Conservation (phyloP, 2,797 vertebrate species). For the Somateria mollissima region DNA sequence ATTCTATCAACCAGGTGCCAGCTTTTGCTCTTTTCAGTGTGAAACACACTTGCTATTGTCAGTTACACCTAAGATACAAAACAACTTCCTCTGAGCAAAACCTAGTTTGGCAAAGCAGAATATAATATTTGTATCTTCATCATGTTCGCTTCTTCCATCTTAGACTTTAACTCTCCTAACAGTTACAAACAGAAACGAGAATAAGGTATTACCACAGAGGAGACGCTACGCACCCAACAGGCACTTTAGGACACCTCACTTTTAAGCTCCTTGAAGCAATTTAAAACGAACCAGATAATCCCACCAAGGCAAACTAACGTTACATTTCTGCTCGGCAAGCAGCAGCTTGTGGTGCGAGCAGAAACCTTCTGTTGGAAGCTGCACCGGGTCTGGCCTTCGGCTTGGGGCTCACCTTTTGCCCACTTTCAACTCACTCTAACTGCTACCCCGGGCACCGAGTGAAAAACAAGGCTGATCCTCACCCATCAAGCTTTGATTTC, state of each 20-base stretch:
- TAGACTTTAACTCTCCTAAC: not conserved
- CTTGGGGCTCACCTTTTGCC: not conserved
- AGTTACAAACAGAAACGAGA: not conserved
- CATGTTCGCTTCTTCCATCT: not conserved
- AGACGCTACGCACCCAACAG: fast-evolving
- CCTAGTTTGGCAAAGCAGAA: not conserved
- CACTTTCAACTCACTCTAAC: not conserved
- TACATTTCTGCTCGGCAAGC: not conserved
- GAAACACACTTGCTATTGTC: not conserved
- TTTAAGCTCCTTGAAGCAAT: not conserved
- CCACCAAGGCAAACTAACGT: not conserved
- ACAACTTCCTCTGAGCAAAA: not conserved
- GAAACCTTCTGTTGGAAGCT: not conserved
- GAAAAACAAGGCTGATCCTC: not conserved
- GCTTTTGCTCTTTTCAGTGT: not conserved
- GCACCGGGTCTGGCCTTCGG: not conserved
- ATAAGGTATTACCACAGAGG: not conserved
- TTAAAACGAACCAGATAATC: not conserved
- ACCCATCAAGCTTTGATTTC: not conserved
- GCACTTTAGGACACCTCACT: not conserved
- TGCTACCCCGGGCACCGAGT: not conserved
- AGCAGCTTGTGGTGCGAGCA: not conserved
- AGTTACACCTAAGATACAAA: not conserved
- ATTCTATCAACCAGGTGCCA: not conserved
- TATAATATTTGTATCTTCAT: not conserved